Conservation (phyloP, 2,888 invertebrate genomes). For the Lasioglossum pauxillum region DNA sequence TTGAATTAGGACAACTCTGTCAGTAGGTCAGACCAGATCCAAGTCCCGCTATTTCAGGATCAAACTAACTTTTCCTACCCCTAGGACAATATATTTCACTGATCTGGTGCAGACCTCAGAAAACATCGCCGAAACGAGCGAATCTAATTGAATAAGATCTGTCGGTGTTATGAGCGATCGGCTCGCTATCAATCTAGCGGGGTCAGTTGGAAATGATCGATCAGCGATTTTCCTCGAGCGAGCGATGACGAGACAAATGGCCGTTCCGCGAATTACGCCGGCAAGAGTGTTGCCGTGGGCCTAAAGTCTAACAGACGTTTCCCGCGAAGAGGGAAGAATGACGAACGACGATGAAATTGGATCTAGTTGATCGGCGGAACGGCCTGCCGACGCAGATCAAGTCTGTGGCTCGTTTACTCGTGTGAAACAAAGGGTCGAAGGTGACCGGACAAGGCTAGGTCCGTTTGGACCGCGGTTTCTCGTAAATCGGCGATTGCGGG, state of each 20-base stretch:
- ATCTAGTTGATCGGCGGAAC: constrained; percentile 54
- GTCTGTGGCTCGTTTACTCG: constrained; percentile 27
- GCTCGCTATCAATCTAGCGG: constrained; percentile 6
- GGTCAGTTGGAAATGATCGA: constrained; percentile 18
- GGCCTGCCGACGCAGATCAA: constrained; percentile 26
- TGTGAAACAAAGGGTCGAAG: constrained; percentile 35
- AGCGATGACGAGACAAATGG: constrained; percentile 42
- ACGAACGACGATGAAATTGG: constrained; percentile 70
- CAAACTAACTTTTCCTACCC: background rate
- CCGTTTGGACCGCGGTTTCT: background rate
- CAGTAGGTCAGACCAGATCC: background rate
- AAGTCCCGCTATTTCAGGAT: background rate
- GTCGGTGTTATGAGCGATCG: background rate
- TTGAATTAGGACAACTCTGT: no score
- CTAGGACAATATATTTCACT: background rate
- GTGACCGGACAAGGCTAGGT: background rate
- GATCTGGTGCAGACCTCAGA: background rate
- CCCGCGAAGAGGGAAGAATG: constrained; percentile 23
- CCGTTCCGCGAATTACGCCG: background rate
- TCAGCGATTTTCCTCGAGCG: constrained; percentile 20
- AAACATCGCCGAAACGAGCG: background rate
- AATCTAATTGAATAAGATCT: constrained; percentile 17
- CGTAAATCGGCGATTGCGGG: constrained; percentile 37
- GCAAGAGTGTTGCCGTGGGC: constrained; percentile 15
- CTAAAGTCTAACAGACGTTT: constrained; percentile 26